Conservation (phyloP, 2,797 vertebrate species). For the Sus cebifrons region DNA sequence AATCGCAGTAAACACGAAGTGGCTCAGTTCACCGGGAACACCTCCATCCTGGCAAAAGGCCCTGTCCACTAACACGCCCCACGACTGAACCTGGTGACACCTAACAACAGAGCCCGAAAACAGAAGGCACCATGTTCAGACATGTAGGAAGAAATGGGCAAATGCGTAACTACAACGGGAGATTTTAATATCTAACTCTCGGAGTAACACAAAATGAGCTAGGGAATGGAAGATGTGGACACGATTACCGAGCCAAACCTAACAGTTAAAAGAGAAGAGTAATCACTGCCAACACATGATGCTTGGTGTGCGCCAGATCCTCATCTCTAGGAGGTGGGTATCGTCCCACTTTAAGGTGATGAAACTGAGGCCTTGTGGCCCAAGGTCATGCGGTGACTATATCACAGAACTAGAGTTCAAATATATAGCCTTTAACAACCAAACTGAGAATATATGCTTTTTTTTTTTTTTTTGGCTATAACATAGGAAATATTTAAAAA, state of each 20-base stretch:
- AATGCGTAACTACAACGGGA: background rate
- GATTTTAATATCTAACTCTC: background rate
- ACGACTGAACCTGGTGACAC: background rate
- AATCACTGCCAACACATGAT: background rate
- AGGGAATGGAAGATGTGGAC: background rate
- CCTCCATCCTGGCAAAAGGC: background rate
- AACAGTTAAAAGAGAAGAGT: background rate
- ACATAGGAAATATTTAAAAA: background rate
- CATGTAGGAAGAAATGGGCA: background rate
- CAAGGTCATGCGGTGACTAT: background rate
- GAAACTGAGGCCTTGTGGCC: background rate
- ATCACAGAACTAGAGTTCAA: background rate
- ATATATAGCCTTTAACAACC: background rate
- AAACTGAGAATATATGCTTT: background rate
- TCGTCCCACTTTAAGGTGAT: background rate
- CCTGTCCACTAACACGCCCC: background rate
- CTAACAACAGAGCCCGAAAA: background rate
- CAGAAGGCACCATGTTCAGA: background rate
- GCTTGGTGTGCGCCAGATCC: background rate
- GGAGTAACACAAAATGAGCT: background rate
- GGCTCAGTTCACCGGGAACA: background rate
- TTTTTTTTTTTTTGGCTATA: background rate
- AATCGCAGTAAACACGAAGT: background rate
- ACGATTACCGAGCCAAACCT: background rate
- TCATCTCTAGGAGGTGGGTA: background rate